Evolutionary conservation across 2,888 invertebrate genomes (phyloP).

Genomic region (Hypena proboscidalis): DNA sequence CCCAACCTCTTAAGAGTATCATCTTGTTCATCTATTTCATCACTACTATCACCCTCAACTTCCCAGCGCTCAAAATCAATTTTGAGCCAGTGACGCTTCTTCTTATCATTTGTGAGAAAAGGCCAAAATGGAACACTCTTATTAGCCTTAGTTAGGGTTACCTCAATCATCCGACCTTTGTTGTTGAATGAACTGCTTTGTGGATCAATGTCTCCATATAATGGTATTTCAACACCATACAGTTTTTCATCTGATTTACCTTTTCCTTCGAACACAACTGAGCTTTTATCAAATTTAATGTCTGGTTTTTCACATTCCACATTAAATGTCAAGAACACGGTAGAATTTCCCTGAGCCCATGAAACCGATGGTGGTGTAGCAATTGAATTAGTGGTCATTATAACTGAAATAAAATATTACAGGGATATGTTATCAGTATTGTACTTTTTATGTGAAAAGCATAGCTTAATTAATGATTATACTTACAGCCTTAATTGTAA

Average conservation of each 20-base stretch:
- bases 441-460: too few relatives aligned
- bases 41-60: slow-evolving; percentile 97
- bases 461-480: too few relatives aligned
- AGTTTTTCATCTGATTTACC: slow-evolving; percentile 93
- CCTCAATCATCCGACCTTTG: slow-evolving; percentile 89
- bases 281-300: slow-evolving; percentile 88
- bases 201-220: slow-evolving; percentile 93
- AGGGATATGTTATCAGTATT: too few relatives aligned
- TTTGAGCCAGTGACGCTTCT: slow-evolving; percentile 97
- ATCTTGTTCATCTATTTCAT: slow-evolving; percentile 83
- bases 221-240: slow-evolving; percentile 94
- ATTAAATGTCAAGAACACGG: slow-evolving; percentile 94
- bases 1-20: slow-evolving; percentile 65
- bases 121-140: slow-evolving; percentile 93
- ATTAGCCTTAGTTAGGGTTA: slow-evolving; percentile 88
- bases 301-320: slow-evolving; percentile 93
- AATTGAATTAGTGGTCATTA: slow-evolving; percentile 54
- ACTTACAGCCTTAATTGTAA: too few relatives aligned
- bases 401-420: slow-evolving; percentile 37
- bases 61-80: slow-evolving; percentile 99
- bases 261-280: slow-evolving; percentile 92
- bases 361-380: slow-evolving; percentile 89
- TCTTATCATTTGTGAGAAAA: slow-evolving; percentile 92
- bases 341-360: slow-evolving; percentile 95
- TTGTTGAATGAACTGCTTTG: slow-evolving; percentile 90